Evolutionary conservation across 92 coral and sea anemone genomes (phyloP).

Genomic region (Plumapathes pennacea): DNA sequence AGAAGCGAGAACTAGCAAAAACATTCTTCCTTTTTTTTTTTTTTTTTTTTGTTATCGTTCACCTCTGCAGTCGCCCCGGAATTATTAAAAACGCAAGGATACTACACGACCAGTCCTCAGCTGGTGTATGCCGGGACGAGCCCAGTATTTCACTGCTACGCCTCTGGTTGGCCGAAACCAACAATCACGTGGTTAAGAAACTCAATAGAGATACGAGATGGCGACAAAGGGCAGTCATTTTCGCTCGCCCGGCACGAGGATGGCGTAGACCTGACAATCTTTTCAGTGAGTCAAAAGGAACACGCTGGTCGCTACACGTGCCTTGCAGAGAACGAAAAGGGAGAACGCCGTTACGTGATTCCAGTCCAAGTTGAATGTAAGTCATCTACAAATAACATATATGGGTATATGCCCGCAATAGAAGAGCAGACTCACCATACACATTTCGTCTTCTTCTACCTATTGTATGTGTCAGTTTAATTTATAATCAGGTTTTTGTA

Average conservation of each 20-base stretch:
- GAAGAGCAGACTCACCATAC: too few relatives aligned
- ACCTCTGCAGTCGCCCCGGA: slow-evolving; percentile 4
- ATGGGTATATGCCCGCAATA: too few relatives aligned
- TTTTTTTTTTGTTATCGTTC: too few relatives aligned
- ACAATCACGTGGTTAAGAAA: slow-evolving; percentile 43
- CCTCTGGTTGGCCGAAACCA: slow-evolving; percentile 69
- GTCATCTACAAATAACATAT: too few relatives aligned
- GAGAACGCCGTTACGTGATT: slow-evolving; percentile 1
- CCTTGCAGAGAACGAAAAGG: slow-evolving; percentile 9
- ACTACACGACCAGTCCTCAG: slow-evolving; percentile 31
- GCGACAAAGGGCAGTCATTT: slow-evolving; percentile 9
- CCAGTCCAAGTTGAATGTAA: slow-evolving; percentile 1
- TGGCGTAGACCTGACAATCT: slow-evolving; percentile 18
- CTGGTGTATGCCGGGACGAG: slow-evolving; percentile 4
- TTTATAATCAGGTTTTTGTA: too few relatives aligned
- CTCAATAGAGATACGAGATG: slow-evolving; percentile 7
- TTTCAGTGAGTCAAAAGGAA: slow-evolving; percentile 1
- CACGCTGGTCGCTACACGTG: slow-evolving; percentile 22
- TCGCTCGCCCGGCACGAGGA: neutral
- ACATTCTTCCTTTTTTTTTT: neutral
- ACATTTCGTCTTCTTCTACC: too few relatives aligned
- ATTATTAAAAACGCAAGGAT: slow-evolving; percentile 6
- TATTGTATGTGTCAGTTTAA: too few relatives aligned
- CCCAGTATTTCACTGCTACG: slow-evolving; percentile 45
- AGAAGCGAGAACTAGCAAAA: too few relatives aligned